phyloP scores from a whole-genome alignment of 2,888 invertebrate species.

The Ellobium chinense region DNA sequence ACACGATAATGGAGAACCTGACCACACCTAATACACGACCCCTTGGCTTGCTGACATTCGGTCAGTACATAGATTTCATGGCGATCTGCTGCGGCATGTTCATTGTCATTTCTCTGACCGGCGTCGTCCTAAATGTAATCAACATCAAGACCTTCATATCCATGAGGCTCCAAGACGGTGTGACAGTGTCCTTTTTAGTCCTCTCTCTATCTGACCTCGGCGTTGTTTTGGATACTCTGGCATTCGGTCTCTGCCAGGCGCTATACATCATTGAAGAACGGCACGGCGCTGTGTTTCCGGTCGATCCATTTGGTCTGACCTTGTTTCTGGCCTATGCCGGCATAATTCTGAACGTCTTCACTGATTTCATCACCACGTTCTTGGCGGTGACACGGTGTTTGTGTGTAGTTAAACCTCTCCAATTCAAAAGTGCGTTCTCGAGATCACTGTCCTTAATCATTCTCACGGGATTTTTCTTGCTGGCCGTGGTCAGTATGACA shows the following conservation, averaged over 20 bases:
- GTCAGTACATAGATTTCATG: no score
- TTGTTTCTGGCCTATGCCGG: background rate
- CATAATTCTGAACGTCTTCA: background rate
- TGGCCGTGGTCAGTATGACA: background rate
- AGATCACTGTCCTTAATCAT: background rate
- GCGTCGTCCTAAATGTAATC: background rate
- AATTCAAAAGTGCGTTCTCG: constrained; percentile 10
- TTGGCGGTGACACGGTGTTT: constrained; percentile 4
- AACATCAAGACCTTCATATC: background rate
- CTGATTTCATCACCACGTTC: background rate
- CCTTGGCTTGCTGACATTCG: no score
- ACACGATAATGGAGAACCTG: no score
- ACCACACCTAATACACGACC: no score
- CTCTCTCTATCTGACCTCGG: background rate
- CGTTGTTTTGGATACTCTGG: background rate
- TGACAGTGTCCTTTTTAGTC: background rate
- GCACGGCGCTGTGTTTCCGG: background rate
- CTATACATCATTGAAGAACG: background rate
- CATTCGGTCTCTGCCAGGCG: background rate
- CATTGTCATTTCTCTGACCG: no score
- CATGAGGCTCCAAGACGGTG: background rate
- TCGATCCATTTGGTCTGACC: background rate
- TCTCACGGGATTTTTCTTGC: background rate
- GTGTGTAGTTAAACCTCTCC: constrained; percentile 15
- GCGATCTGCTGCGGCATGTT: no score